Conservation (phyloP, 2,797 vertebrate genomes). For the Microcaecilia unicolor region DNA sequence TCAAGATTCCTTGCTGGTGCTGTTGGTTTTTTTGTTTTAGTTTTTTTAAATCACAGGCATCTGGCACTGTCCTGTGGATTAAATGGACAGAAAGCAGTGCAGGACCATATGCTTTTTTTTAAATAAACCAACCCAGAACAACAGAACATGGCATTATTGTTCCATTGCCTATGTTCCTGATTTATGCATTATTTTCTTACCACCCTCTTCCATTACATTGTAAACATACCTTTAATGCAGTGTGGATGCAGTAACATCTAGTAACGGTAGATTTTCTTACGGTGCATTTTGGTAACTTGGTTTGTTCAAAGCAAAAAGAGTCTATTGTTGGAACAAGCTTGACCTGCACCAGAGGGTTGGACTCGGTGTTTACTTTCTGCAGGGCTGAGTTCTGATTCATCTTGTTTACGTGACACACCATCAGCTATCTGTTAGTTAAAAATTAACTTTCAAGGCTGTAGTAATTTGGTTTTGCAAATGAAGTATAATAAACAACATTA, state of each 20-base stretch:
- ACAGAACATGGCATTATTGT: too few species aligned
- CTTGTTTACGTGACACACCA: conserved; percentile 26
- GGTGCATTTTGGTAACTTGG: background rate
- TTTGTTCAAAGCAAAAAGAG: background rate
- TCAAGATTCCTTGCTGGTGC: too few species aligned
- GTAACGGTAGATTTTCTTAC: conserved; percentile 4
- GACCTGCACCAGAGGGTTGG: conserved; percentile 1
- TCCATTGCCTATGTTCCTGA: too few species aligned
- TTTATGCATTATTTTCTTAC: too few species aligned
- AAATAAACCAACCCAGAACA: too few species aligned
- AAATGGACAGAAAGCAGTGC: too few species aligned
- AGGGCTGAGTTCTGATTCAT: conserved; percentile 21
- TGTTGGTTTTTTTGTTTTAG: too few species aligned
- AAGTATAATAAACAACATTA: conserved; percentile 37
- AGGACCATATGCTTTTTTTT: too few species aligned
- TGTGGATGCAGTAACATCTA: conserved; percentile 4
- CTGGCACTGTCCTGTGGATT: too few species aligned
- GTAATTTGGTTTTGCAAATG: conserved; percentile 44
- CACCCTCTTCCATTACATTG: background rate
- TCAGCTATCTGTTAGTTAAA: conserved; percentile 27
- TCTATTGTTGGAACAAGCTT: conserved; percentile 10
- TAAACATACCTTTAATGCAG: conserved; percentile 5
- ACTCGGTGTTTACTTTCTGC: conserved; percentile 34
- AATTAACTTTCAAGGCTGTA: conserved; percentile 41
- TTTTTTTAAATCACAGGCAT: too few species aligned